Evolutionary conservation across 2,888 invertebrate genomes (phyloP).

Genomic region (Bellardia pandia): DNA sequence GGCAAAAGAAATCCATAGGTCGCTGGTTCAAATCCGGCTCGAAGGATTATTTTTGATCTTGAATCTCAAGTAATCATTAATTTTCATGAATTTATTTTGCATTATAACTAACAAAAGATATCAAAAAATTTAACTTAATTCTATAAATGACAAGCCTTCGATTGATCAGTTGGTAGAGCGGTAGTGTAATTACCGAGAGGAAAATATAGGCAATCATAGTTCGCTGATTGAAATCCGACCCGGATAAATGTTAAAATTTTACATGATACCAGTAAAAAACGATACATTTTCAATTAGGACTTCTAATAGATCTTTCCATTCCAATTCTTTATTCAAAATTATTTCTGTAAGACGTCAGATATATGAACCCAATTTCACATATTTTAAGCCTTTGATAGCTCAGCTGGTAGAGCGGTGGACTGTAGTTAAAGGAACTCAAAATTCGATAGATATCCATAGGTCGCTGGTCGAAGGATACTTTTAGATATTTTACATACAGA

Average conservation of each 20-base stretch:
- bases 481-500: not conserved
- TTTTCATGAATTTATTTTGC: no score
- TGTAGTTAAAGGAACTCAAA: conserved; percentile 66
- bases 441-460: conserved; percentile 86
- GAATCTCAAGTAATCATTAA: no score
- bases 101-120: no score
- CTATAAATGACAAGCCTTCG: conserved; percentile 67
- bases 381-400: conserved; percentile 75
- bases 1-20: conserved; percentile 86
- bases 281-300: no score
- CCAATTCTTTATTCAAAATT: no score
- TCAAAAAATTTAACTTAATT: no score
- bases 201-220: conserved; percentile 78
- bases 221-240: conserved; percentile 82
- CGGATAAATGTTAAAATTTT: conserved; percentile 72
- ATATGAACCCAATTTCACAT: no score
- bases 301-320: no score
- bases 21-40: conserved; percentile 89
- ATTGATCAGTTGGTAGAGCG: conserved; percentile 78
- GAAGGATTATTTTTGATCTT: conserved; percentile 83
- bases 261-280: no score
- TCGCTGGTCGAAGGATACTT: conserved; percentile 86
- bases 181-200: conserved; percentile 74
- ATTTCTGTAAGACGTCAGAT: no score
- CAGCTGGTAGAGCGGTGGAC: conserved; percentile 78